Evolutionary conservation across 2,113 vertebrate species (phyloP), one percentile per base, ranked within the genome.

Genomic region (Anoura caudifer): DNA sequence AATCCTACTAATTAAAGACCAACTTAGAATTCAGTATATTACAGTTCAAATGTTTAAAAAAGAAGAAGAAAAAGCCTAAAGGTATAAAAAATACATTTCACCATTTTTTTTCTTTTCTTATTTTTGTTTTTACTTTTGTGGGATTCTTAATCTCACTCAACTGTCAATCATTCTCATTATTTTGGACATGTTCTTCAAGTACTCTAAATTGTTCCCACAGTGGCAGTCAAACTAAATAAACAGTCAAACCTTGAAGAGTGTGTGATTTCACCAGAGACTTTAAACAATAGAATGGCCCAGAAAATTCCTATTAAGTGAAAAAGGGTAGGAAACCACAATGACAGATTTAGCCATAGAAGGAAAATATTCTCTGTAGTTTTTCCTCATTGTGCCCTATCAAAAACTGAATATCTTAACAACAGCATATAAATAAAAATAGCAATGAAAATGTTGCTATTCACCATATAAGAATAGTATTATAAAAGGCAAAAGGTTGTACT

Each of bases 81-180:
- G 45, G 54, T 86, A 73, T 61, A 56, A 56, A 93, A 80, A 85
- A 72, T 76, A 41, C n/a, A 56, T 80, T 96, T 96, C 63, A 76
- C 38, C 36, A 69, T 95, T 82, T 33, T 54, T 54, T 89, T 87
- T 50, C 28, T 65, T 65, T 67, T 67, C 15, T 67, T 67, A 15
- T 67, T 67, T n/a, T 67, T 67, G 77, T 38, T 67, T 91, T 92
- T 52, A 43, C 65, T 88, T 97, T 96, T 89, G 59, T 90, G 76
- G 92, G 63, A 94, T 95, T 96, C 97, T 96, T 87, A 90, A 94
- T 96, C 69, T 97, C 70, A 92, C 75, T 94, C 28, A 84, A 31
- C 90, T 96, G 90, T 96, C 93, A 96, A 11, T 96, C 87, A 94
- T 91, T 80, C 56, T 96, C 90, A 97, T 97, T 96, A 95, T 96